Conservation (phyloP, 2,888 invertebrate species). For the Onchidella celtica region DNA sequence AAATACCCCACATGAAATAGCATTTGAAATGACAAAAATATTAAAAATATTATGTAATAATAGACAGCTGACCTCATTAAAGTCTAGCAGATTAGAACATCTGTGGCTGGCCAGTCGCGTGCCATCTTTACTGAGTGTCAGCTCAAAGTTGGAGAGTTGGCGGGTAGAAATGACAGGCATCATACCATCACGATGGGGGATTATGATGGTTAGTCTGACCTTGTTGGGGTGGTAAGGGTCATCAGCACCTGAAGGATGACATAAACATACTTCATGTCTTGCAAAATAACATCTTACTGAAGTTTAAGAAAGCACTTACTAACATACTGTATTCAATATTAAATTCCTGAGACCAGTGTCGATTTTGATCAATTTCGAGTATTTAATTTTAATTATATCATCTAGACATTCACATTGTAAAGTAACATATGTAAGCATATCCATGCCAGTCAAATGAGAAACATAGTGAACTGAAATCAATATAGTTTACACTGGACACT, state of each 20-base stretch:
- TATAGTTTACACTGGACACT: too few relatives aligned
- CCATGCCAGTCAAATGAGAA: neutral
- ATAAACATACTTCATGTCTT: neutral
- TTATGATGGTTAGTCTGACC: constrained; percentile 73
- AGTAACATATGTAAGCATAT: neutral
- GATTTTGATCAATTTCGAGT: too few relatives aligned
- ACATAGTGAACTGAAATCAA: too few relatives aligned
- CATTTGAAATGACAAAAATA: too few relatives aligned
- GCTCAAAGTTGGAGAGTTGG: constrained; percentile 78
- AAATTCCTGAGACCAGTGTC: too few relatives aligned
- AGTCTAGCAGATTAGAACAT: constrained; percentile 79
- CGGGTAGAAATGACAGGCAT: constrained; percentile 78
- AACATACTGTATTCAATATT: too few relatives aligned
- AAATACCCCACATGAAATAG: too few relatives aligned
- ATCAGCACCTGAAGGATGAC: constrained; percentile 66
- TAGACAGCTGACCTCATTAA: constrained; percentile 67
- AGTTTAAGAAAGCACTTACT: too few relatives aligned
- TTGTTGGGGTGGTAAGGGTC: constrained; percentile 75
- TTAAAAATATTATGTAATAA: too few relatives aligned
- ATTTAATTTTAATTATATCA: too few relatives aligned
- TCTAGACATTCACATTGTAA: neutral
- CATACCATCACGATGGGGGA: constrained; percentile 80
- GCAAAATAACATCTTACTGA: neutral
- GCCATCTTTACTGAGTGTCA: constrained; percentile 77
- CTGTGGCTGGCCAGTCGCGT: constrained; percentile 75